A percentile compares a stretch with the other conserved stretches of the same genome.
These are phyloP conservation scores for Phalacrocorax carbo DNA, from an alignment of 2,113 vertebrate genomes.

Conservation along the genomic window DNA sequence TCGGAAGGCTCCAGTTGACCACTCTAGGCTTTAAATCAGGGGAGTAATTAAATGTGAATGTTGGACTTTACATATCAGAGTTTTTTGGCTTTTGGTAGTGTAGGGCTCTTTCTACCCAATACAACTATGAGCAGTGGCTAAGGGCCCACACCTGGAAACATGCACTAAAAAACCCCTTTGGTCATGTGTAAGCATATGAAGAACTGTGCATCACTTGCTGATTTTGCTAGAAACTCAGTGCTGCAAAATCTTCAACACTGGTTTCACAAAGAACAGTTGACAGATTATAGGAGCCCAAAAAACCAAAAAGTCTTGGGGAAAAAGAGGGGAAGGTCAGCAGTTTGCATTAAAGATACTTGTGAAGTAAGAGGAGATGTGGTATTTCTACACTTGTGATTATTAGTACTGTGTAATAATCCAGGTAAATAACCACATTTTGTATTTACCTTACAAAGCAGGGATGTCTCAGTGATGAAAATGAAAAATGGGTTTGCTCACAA, in stretches of 20 bases:
- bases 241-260: neutral
- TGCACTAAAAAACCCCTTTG: neutral
- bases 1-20: neutral
- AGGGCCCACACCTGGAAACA: neutral
- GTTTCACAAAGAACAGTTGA: neutral
- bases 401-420: neutral
- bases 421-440: constrained; percentile 39
- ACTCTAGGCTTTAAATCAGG: neutral
- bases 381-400: constrained; percentile 5
- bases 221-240: neutral
- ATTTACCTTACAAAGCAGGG: constrained; percentile 38
- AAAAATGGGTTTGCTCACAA: constrained; percentile 65
- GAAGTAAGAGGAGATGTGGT: neutral
- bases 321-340: neutral
- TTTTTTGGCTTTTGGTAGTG: neutral
- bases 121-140: neutral
- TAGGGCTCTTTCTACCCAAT: neutral
- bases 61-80: neutral
- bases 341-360: neutral
- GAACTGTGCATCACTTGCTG: neutral
- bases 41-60: neutral
- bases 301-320: neutral
- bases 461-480: constrained; percentile 62
- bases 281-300: neutral
- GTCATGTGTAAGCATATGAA: neutral